These are phyloP conservation scores for Drosophila ficusphila DNA, from an alignment of 1,140 invertebrate species.

Conservation along the genomic window DNA sequence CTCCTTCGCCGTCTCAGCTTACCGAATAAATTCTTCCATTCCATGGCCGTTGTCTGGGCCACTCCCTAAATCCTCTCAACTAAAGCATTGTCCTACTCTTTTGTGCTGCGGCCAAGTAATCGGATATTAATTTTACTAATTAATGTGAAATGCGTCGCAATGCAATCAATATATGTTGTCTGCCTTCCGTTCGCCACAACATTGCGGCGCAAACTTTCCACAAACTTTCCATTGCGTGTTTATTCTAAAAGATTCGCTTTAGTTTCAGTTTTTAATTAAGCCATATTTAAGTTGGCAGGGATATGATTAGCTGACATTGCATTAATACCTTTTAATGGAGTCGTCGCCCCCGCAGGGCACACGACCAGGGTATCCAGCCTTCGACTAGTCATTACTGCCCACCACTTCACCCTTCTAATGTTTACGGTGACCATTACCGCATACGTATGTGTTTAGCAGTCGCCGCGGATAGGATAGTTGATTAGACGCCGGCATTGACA, in stretches of 20 bases:
- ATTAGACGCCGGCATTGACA: slow-evolving; percentile 50
- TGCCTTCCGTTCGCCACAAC: slow-evolving; percentile 3
- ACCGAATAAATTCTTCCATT: slow-evolving; percentile 44
- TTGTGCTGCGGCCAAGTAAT: slow-evolving; percentile 31
- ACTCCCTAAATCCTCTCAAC: slow-evolving; percentile 28
- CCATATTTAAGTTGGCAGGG: slow-evolving; percentile 27
- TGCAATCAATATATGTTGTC: slow-evolving; percentile 37
- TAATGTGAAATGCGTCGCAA: slow-evolving; percentile 54
- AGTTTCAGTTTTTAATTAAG: slow-evolving; percentile 46
- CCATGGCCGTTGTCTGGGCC: slow-evolving; percentile 19
- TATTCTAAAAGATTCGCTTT: slow-evolving; percentile 21
- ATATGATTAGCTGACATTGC: slow-evolving; percentile 25
- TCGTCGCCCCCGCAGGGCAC: slow-evolving; percentile 3
- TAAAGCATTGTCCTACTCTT: slow-evolving; percentile 26
- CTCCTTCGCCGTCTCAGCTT: slow-evolving; percentile 22
- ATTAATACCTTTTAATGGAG: slow-evolving; percentile 3
- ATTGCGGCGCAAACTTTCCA: slow-evolving; percentile 12
- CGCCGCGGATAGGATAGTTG: slow-evolving; percentile 35
- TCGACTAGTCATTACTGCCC: slow-evolving; percentile 25
- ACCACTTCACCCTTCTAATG: slow-evolving; percentile 9
- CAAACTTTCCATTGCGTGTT: slow-evolving; percentile 32
- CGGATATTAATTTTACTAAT: slow-evolving; percentile 68
- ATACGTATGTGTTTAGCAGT: slow-evolving; percentile 33
- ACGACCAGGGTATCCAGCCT: slow-evolving; percentile 32
- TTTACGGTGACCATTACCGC: slow-evolving; percentile 46